A percentile compares a stretch with the other conserved stretches of the same genome.
These are phyloP conservation scores for Caenorhabditis brenneri DNA, from an alignment of 1,140 invertebrate genomes.

Conservation along the genomic window DNA sequence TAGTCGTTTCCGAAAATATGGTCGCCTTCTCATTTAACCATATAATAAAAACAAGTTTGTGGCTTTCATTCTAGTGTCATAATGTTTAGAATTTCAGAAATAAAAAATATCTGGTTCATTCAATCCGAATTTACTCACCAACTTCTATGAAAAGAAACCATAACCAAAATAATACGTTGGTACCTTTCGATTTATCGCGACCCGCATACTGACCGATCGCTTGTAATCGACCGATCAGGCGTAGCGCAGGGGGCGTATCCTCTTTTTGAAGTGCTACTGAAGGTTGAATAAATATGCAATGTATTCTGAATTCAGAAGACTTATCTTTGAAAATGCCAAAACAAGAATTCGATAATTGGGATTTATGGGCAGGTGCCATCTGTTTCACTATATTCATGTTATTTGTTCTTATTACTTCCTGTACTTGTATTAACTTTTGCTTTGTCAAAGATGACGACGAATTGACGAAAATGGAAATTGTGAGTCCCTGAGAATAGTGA, in stretches of 20 bases:
- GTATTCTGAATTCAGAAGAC: not conserved
- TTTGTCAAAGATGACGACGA: not conserved
- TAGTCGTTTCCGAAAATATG: not conserved
- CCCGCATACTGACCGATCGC: not conserved
- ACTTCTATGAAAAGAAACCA: too few species aligned
- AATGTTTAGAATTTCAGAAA: too few species aligned
- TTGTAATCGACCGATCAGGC: not conserved
- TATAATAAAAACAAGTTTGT: too few species aligned
- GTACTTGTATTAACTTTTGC: not conserved
- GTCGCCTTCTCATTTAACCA: not conserved
- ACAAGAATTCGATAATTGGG: not conserved
- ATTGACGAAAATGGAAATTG: not conserved
- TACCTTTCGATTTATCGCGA: not conserved
- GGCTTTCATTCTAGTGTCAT: too few species aligned
- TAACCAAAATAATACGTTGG: too few species aligned
- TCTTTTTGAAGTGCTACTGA: not conserved
- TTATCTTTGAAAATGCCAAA: not conserved
- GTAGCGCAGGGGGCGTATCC: not conserved
- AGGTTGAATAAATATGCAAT: not conserved
- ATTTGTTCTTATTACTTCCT: not conserved
- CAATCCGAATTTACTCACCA: not conserved
- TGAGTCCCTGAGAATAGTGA: not conserved
- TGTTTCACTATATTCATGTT: not conserved
- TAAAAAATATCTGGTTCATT: too few species aligned
- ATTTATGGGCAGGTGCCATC: not conserved